phyloP scores from a whole-genome alignment of 1,140 invertebrate genomes.

The Hypsibius dujardini region DNA sequence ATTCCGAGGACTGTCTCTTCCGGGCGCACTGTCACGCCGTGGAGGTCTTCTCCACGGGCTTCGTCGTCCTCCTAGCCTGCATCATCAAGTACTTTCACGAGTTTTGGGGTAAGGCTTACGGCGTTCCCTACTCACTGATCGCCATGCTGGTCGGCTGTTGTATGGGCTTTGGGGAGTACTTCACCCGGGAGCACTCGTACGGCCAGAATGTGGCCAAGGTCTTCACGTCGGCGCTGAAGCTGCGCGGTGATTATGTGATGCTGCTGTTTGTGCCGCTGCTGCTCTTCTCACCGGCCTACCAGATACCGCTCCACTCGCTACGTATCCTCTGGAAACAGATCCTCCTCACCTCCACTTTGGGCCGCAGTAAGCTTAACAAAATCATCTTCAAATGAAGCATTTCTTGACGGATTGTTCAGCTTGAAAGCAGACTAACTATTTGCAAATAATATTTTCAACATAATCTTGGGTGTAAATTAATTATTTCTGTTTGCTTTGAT shows the following conservation, averaged over 20 bases:
- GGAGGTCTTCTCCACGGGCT: too few species aligned
- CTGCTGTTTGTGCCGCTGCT: background rate
- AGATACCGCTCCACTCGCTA: background rate
- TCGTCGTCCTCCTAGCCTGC: too few species aligned
- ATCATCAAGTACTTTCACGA: too few species aligned
- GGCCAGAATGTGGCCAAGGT: too few species aligned
- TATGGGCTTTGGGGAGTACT: too few species aligned
- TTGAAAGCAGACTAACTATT: background rate
- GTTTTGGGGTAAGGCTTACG: too few species aligned
- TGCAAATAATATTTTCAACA: background rate
- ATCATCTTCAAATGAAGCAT: background rate
- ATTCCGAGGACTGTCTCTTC: too few species aligned
- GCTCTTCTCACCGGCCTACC: background rate
- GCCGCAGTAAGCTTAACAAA: background rate
- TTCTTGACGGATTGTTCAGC: background rate
- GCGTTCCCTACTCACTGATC: too few species aligned
- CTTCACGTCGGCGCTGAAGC: background rate
- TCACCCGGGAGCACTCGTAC: too few species aligned
- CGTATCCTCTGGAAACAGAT: slow-evolving; percentile 5
- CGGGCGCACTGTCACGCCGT: too few species aligned
- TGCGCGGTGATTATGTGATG: background rate
- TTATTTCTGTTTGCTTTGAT: background rate
- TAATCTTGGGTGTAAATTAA: background rate
- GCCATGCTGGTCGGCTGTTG: too few species aligned
- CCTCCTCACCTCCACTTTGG: background rate